Evolutionary conservation across 2,888 invertebrate species (phyloP).

Genomic region (Stegophylla sp.): DNA sequence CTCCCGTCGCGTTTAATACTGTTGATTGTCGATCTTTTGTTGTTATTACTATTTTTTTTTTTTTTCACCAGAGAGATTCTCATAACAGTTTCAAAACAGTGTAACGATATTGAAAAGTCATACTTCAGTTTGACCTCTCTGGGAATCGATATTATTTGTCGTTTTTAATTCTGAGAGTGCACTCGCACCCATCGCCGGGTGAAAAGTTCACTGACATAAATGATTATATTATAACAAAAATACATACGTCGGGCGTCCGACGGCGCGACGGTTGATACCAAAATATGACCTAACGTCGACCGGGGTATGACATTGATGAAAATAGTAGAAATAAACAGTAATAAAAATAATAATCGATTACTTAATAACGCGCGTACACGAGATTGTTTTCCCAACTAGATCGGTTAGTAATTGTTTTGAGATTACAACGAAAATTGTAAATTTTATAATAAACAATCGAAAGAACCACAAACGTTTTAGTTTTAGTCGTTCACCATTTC

Average conservation of each 20-base stretch:
- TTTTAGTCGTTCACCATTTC: no score
- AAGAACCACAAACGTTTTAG: no score
- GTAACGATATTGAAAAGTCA: background rate
- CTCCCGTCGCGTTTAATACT: background rate
- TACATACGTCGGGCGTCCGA: no score
- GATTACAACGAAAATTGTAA: no score
- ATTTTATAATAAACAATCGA: no score
- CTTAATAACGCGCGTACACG: slow-evolving; percentile 7
- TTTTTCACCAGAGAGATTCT: no score
- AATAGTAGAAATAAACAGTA: no score
- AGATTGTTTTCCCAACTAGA: background rate
- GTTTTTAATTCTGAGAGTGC: slow-evolving; percentile 27
- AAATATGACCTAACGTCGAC: no score
- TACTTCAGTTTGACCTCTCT: background rate
- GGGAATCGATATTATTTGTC: background rate
- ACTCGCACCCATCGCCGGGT: background rate
- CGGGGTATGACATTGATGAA: no score
- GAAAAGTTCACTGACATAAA: background rate
- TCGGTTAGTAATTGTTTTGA: no score
- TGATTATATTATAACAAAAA: slow-evolving; percentile 8
- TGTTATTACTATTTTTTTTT: no score
- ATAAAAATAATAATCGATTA: slow-evolving; percentile 10
- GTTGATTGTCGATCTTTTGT: slow-evolving; percentile 1
- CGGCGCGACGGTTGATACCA: no score
- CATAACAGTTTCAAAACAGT: background rate